Evolutionary conservation across 2,888 invertebrate genomes (phyloP).

Genomic region (Cerastis leucographa): DNA sequence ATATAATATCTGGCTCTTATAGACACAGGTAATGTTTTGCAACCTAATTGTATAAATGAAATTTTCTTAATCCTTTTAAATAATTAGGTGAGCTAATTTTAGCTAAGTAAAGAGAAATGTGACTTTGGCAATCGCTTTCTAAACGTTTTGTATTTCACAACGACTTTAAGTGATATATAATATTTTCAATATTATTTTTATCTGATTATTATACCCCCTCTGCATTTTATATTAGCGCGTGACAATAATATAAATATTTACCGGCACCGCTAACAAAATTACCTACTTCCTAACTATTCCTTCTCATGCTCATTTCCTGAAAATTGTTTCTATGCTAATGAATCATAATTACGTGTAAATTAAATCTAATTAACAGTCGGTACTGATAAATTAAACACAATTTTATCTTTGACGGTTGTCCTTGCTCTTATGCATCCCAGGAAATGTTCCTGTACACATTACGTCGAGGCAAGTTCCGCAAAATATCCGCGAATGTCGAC

Average conservation of each 20-base stretch:
- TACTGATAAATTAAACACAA: constrained; percentile 23
- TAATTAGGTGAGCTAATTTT: not conserved
- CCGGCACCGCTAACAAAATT: not conserved
- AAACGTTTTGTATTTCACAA: not conserved
- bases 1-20: not conserved
- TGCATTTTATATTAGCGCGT: not conserved
- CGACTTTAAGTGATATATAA: too few relatives aligned
- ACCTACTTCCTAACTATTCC: not conserved
- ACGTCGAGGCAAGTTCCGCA: constrained; percentile 65
- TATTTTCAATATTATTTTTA: not conserved
- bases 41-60: not conserved
- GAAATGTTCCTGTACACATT: constrained; percentile 61
- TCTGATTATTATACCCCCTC: not conserved
- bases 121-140: not conserved
- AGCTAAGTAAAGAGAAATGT: not conserved
- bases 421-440: constrained; percentile 58
- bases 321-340: constrained; percentile 19
- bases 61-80: not conserved
- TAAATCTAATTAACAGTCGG: constrained; percentile 20
- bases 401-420: constrained; percentile 35
- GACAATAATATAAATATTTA: not conserved
- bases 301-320: constrained; percentile 22
- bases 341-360: constrained; percentile 10
- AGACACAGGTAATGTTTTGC: not conserved
- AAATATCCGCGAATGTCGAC: constrained; percentile 65